Conservation (phyloP, 2,888 invertebrate genomes). For the Lagria hirta region DNA sequence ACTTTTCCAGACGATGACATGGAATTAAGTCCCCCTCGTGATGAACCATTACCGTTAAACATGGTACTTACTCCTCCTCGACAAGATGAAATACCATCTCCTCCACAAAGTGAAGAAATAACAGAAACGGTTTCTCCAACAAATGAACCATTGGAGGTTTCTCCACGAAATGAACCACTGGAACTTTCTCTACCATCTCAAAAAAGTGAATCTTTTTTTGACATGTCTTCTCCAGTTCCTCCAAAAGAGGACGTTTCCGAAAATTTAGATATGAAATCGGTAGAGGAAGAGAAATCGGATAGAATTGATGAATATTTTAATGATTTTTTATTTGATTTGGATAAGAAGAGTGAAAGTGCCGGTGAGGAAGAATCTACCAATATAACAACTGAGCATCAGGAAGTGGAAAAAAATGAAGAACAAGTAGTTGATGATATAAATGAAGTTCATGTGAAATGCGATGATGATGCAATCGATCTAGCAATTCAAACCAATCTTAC, state of each 20-base stretch:
- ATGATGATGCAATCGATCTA: conserved; percentile 31
- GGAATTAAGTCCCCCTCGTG: too few relatives aligned
- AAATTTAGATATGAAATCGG: background rate
- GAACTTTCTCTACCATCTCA: too few relatives aligned
- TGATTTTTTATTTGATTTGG: conserved; percentile 20
- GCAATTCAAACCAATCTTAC: conserved; percentile 41
- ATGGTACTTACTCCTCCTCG: too few relatives aligned
- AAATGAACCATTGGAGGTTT: too few relatives aligned
- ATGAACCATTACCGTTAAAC: too few relatives aligned
- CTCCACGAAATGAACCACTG: too few relatives aligned
- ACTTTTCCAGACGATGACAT: too few relatives aligned
- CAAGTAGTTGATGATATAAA: background rate
- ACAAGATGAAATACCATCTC: too few relatives aligned
- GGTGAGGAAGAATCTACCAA: conserved; percentile 1
- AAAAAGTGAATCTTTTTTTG: too few relatives aligned
- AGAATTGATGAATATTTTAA: conserved; percentile 19
- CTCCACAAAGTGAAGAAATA: too few relatives aligned
- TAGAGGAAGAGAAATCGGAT: background rate
- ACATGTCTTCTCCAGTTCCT: too few relatives aligned
- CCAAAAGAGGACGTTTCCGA: background rate
- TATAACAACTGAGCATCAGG: conserved; percentile 6
- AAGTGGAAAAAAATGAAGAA: conserved; percentile 2
- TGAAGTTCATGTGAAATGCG: conserved; percentile 27
- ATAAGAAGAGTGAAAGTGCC: conserved; percentile 8
- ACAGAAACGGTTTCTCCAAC: too few relatives aligned